These are phyloP conservation scores for Cheirogaleus medius DNA, from an alignment of 2,113 vertebrate species.

Conservation along the genomic window DNA sequence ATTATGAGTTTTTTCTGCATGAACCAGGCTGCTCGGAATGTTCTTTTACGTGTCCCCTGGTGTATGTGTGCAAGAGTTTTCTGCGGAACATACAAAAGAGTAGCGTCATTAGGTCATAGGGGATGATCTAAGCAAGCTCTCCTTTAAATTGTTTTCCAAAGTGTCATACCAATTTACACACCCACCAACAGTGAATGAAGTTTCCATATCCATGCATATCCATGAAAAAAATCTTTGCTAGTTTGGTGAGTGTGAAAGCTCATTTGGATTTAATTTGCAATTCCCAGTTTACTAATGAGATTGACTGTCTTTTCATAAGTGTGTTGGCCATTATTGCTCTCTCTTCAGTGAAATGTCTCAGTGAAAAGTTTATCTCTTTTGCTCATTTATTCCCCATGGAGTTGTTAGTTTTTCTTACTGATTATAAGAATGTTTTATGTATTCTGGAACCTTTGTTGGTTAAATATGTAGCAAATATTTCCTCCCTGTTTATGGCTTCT, in stretches of 20 bases:
- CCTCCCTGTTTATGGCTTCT: not conserved
- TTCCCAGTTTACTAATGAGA: not conserved
- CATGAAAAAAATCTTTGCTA: not conserved
- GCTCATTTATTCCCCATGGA: not conserved
- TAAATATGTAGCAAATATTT: slow-evolving; percentile 5
- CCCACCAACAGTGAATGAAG: not conserved
- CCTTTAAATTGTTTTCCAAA: not conserved
- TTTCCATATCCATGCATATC: not conserved
- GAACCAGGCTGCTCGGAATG: not conserved
- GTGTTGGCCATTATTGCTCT: not conserved
- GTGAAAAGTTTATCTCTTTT: not conserved
- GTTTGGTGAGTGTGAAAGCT: not conserved
- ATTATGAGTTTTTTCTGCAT: not conserved
- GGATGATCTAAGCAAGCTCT: not conserved
- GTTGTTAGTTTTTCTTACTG: not conserved
- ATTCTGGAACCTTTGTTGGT: not conserved
- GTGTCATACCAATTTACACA: not conserved
- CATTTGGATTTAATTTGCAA: not conserved
- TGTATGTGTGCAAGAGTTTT: not conserved
- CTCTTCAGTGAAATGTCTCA: not conserved
- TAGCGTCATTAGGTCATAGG: not conserved
- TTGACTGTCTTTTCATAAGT: not conserved
- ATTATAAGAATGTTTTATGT: not conserved
- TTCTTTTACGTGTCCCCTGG: not conserved
- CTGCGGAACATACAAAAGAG: not conserved